These are phyloP conservation scores for Lepidostoma basale DNA, from an alignment of 1,140 invertebrate genomes.

Conservation along the genomic window DNA sequence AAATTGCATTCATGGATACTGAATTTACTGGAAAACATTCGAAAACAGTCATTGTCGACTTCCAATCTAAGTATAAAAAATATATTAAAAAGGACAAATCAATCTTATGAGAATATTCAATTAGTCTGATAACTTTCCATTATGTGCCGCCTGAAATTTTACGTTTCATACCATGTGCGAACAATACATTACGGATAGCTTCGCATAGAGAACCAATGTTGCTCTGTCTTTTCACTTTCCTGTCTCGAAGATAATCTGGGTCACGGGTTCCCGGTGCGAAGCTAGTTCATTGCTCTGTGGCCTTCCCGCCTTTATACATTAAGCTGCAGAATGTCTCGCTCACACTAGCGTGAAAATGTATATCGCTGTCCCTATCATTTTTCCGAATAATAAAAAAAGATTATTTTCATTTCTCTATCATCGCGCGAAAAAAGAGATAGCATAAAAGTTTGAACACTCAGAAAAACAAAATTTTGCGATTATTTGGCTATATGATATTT, in stretches of 20 bases:
- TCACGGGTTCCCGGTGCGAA: constrained; percentile 48
- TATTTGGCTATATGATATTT: too few relatives aligned
- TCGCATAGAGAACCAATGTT: constrained; percentile 22
- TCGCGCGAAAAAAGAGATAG: too few relatives aligned
- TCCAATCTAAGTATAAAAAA: too few relatives aligned
- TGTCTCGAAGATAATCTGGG: constrained; percentile 53
- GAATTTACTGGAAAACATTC: too few relatives aligned
- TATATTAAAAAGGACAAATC: too few relatives aligned
- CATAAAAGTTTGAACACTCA: too few relatives aligned
- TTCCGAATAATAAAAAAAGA: background rate
- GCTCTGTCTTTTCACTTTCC: constrained; percentile 59
- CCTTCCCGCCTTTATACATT: constrained; percentile 61
- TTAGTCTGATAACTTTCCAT: too few relatives aligned
- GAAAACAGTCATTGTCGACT: too few relatives aligned
- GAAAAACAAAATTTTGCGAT: too few relatives aligned
- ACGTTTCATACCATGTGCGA: background rate
- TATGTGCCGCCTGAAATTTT: background rate
- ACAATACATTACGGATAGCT: background rate
- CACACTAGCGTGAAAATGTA: constrained; percentile 47
- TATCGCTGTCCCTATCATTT: constrained; percentile 37
- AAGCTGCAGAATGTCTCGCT: constrained; percentile 55
- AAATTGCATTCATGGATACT: too few relatives aligned
- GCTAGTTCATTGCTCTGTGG: constrained; percentile 61
- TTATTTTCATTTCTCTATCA: too few relatives aligned
- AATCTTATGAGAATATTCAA: too few relatives aligned